Evolutionary conservation across 1,140 invertebrate genomes (phyloP).

Genomic region (Pseudomyrmex dendroicus): DNA sequence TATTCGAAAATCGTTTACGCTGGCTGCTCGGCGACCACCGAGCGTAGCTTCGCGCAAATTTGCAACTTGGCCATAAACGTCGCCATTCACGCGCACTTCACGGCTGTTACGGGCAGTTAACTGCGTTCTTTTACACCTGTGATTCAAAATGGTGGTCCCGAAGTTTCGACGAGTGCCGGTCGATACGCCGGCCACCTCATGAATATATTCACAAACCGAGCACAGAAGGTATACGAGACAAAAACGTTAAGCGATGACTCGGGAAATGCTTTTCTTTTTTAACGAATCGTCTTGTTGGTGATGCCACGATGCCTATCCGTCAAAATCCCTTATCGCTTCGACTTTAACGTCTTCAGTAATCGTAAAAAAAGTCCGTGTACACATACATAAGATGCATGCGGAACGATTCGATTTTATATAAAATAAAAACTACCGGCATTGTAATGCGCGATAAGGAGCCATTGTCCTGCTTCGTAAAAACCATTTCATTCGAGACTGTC

Average conservation of each 20-base stretch:
- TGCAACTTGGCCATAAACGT: background rate
- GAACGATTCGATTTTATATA: slow-evolving; percentile 63
- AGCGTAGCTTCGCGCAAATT: background rate
- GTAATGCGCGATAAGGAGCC: slow-evolving; percentile 62
- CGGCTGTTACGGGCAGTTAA: background rate
- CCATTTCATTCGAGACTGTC: background rate
- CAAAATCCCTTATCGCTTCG: slow-evolving; percentile 74
- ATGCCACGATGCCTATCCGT: slow-evolving; percentile 65
- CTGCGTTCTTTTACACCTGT: slow-evolving; percentile 34
- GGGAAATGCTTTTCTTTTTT: slow-evolving; percentile 81
- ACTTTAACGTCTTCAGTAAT: slow-evolving; percentile 76
- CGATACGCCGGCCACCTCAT: slow-evolving; percentile 77
- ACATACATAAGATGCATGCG: slow-evolving; percentile 12
- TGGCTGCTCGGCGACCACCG: background rate
- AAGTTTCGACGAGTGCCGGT: slow-evolving; percentile 72
- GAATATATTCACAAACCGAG: slow-evolving; percentile 80
- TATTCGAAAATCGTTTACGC: background rate
- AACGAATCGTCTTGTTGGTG: slow-evolving; percentile 77
- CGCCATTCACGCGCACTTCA: background rate
- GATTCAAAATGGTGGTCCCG: slow-evolving; percentile 37
- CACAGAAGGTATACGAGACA: slow-evolving; percentile 75
- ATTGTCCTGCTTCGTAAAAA: slow-evolving; percentile 11
- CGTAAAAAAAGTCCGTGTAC: slow-evolving; percentile 71
- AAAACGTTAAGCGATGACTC: slow-evolving; percentile 82
- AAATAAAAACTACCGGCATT: slow-evolving; percentile 61